These are phyloP conservation scores for Ophion slaviceki DNA, from an alignment of 2,888 invertebrate species.

Conservation along the genomic window DNA sequence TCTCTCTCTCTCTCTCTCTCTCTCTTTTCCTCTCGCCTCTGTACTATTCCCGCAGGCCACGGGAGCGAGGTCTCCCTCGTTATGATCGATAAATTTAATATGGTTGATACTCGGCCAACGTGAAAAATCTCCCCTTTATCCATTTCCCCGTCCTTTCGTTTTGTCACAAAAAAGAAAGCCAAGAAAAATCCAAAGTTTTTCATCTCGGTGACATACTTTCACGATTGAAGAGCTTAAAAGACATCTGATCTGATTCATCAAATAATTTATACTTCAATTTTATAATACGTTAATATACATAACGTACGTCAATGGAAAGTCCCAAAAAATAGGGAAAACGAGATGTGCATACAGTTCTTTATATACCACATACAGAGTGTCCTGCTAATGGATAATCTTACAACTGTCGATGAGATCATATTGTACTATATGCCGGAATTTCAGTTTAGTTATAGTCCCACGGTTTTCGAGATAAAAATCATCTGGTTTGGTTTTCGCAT, in stretches of 20 bases:
- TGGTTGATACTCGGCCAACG: constrained; percentile 67
- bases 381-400: no score
- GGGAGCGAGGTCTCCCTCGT: constrained; percentile 63
- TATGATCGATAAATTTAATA: constrained; percentile 79
- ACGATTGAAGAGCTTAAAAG: background rate
- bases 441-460: no score
- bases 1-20: constrained; percentile 15
- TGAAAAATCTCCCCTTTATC: constrained; percentile 44
- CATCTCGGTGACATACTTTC: background rate
- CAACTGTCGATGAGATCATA: no score
- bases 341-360: no score
- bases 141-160: constrained; percentile 35
- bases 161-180: constrained; percentile 17
- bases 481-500: no score
- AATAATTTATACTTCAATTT: no score
- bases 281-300: no score
- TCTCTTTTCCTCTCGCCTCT: constrained; percentile 30
- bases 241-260: background rate
- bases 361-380: no score
- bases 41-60: constrained; percentile 49
- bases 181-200: constrained; percentile 37
- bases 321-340: no score
- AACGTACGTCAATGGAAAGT: no score
- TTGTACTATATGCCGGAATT: no score
- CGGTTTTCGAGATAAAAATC: no score